Evolutionary conservation across 2,797 vertebrate genomes (phyloP).

Genomic region (Nyctibius grandis): DNA sequence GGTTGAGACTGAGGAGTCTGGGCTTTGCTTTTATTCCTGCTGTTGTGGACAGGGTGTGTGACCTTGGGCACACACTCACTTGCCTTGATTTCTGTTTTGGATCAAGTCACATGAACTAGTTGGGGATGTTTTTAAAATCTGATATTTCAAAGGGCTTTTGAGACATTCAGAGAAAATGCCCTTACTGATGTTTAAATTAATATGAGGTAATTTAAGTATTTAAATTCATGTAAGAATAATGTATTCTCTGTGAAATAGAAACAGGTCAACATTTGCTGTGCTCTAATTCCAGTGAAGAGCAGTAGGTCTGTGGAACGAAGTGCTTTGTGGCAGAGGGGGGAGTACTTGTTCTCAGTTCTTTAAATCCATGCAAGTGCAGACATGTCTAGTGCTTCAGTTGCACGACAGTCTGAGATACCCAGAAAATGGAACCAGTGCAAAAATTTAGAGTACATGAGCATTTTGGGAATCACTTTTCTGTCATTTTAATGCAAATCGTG

Average conservation of each 20-base stretch:
- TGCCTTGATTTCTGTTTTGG: not conserved
- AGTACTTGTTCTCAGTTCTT: not conserved
- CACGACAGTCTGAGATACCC: not conserved
- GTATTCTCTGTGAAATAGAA: not conserved
- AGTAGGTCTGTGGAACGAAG: not conserved
- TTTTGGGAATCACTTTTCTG: not conserved
- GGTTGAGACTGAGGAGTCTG: not conserved
- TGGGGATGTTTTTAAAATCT: not conserved
- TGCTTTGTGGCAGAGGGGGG: not conserved
- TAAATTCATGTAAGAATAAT: not conserved
- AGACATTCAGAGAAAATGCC: not conserved
- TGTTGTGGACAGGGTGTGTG: not conserved
- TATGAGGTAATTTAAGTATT: not conserved
- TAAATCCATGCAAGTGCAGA: constrained; percentile 1
- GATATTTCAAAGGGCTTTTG: not conserved
- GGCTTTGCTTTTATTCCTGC: not conserved
- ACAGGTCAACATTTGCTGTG: not conserved
- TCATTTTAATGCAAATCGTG: not conserved
- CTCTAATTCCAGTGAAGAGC: not conserved
- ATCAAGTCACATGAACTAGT: not conserved
- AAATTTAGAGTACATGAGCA: not conserved
- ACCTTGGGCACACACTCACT: not conserved
- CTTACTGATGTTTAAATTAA: not conserved
- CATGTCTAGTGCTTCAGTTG: constrained; percentile 14
- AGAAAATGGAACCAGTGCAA: not conserved